Evolutionary conservation across 2,797 vertebrate species (phyloP).

Genomic region (Pitangus sulphuratus): DNA sequence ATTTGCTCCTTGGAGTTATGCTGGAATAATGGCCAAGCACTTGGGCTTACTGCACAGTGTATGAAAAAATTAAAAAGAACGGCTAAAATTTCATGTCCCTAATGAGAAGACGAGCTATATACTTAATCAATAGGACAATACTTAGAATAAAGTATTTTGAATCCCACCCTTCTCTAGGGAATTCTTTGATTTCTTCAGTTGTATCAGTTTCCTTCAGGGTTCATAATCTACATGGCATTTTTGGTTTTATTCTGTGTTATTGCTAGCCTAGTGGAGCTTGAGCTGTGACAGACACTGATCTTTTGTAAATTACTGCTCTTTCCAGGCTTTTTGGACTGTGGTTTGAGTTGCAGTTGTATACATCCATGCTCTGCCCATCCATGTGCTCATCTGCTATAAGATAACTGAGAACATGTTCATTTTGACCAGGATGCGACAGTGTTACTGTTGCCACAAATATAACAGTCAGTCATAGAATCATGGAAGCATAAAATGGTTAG

Average conservation of each 20-base stretch:
- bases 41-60: neutral
- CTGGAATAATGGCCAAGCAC: neutral
- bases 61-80: neutral
- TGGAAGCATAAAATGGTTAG: neutral
- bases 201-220: neutral
- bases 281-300: neutral
- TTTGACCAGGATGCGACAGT: neutral
- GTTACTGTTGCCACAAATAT: neutral
- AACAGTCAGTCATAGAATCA: neutral
- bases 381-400: fast-evolving
- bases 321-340: neutral
- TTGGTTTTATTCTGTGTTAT: neutral
- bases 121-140: neutral
- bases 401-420: neutral
- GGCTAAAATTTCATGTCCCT: neutral
- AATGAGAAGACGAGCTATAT: neutral
- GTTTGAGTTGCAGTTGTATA: neutral
- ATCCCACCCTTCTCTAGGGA: neutral
- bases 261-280: neutral
- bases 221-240: fast-evolving
- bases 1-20: neutral
- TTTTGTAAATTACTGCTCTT: neutral
- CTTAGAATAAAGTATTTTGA: neutral
- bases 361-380: neutral
- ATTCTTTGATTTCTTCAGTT: neutral